These are phyloP conservation scores for Lanius collurio DNA, from an alignment of 2,113 vertebrate species.

Conservation along the genomic window DNA sequence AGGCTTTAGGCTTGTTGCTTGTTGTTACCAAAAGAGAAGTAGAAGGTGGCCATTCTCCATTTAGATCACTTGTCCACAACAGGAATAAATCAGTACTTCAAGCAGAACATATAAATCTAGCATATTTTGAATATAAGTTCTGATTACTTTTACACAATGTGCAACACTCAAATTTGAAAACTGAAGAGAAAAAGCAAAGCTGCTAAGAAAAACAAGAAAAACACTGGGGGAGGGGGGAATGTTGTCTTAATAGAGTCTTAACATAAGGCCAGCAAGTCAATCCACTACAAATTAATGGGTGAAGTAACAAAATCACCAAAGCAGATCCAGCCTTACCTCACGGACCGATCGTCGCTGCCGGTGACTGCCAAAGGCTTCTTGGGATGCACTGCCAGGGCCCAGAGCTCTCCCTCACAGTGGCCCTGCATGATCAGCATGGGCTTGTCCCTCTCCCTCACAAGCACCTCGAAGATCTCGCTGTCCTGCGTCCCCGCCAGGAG, in stretches of 20 bases:
- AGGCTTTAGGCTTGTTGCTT: neutral
- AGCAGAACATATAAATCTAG: neutral
- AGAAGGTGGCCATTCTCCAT: neutral
- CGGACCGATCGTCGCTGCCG: conserved; percentile 92
- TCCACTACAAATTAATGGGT: accelerated
- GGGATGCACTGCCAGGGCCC: conserved; percentile 92
- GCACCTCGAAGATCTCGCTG: conserved; percentile 97
- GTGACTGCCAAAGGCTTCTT: conserved; percentile 94
- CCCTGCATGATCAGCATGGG: conserved; percentile 94
- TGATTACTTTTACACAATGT: neutral
- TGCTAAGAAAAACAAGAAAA: neutral
- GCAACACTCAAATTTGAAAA: neutral
- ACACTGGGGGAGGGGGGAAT: accelerated
- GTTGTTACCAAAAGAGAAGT: neutral
- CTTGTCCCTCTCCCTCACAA: conserved; percentile 93
- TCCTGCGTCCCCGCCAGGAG: conserved; percentile 95
- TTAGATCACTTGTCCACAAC: neutral
- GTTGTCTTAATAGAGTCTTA: neutral
- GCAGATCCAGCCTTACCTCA: conserved; percentile 76
- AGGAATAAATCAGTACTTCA: neutral
- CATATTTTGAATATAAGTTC: neutral
- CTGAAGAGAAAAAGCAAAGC: neutral
- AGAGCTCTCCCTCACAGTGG: conserved; percentile 96
- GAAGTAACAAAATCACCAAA: neutral
- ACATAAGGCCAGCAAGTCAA: neutral